Percentiles rank a stretch among this genome's conserved stretches.
Evolutionary conservation across 2,113 vertebrate genomes (phyloP).

Genomic region (Epinephelus lanceolatus): DNA sequence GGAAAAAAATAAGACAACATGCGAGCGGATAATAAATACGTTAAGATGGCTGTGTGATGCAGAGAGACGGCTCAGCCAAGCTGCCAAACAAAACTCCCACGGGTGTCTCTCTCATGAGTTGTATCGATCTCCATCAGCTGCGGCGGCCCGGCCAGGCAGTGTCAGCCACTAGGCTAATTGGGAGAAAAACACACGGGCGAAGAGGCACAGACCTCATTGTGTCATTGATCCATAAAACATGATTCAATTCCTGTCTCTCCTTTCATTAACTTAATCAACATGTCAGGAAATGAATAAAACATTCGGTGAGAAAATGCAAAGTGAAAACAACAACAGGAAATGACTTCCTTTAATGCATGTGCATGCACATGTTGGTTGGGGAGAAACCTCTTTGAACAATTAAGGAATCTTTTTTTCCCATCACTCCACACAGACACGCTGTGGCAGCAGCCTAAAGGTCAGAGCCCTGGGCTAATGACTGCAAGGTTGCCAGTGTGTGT

Average conservation of each 20-base stretch:
- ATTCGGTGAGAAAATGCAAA: constrained; percentile 43
- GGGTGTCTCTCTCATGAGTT: constrained; percentile 23
- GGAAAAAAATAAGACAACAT: neutral
- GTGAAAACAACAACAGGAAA: constrained; percentile 48
- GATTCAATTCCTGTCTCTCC: constrained; percentile 47
- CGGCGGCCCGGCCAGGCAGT: constrained; percentile 3
- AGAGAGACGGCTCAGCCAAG: constrained; percentile 11
- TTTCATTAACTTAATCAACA: constrained; percentile 68
- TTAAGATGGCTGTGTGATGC: constrained; percentile 4
- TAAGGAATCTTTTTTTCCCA: neutral
- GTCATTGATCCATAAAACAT: constrained; percentile 78
- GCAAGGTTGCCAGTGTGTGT: neutral
- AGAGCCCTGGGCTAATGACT: neutral
- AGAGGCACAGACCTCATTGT: constrained; percentile 57
- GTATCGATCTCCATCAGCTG: constrained; percentile 29
- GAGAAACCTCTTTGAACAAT: constrained; percentile 9
- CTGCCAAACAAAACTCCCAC: constrained; percentile 20
- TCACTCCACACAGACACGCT: neutral
- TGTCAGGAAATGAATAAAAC: constrained; percentile 62
- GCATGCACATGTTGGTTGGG: neutral
- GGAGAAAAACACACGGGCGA: constrained; percentile 38
- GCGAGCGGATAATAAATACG: neutral
- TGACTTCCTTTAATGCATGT: constrained; percentile 9
- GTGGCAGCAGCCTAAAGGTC: constrained; percentile 5
- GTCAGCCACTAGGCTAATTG: constrained; percentile 60